Evolutionary conservation across 2,888 invertebrate genomes (phyloP), one percentile per base, ranked within the genome.

Genomic region (Parnassius orleans): DNA sequence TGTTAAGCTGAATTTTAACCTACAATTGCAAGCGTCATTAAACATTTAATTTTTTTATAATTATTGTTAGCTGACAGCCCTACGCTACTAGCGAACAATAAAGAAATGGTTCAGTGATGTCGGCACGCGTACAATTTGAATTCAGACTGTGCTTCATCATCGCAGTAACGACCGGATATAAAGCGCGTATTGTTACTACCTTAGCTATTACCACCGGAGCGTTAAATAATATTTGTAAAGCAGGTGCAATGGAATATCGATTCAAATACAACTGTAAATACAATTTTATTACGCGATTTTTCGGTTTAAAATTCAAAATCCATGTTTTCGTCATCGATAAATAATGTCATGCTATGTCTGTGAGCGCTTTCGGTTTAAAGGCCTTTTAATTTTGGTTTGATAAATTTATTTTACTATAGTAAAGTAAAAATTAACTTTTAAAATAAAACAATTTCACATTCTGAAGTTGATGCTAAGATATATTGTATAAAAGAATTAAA

Each of bases 181-280:
- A 61, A 65, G 61, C 61, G 66, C 65, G 65, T 70, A 61, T 74
- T 72, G 78, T 79, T 78, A 78, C 33, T 75, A 69, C 75, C 78
- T 76, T 74, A 76, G 76, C 76, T 47, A 74, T 79, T 77, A 68
- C 75, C 77, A 79, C 69, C 80, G 75, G 69, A 77, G 77, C 80
- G 76, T 80, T 78, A 79, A 80, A 81, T 78, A 74, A 72, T 72
- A 66, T 71, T 65, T 75, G 73, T 78, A 76, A 75, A 73, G 74
- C 77, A 70, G 76, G 68, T 75, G 68, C 71, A 70, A 67, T 67
- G 67, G 67, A 70, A 69, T 42, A 53, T 51, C 19, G 47, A 57
- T 56, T 61, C 43, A 5, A 54, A 46, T 53, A 14, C 46, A 9
- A 5, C 43, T 33, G n/a, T 48, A 33, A 44, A 60, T 50, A 51